phyloP scores from a whole-genome alignment of 2,888 invertebrate genomes.

The Zygothrica quintamaculata region DNA sequence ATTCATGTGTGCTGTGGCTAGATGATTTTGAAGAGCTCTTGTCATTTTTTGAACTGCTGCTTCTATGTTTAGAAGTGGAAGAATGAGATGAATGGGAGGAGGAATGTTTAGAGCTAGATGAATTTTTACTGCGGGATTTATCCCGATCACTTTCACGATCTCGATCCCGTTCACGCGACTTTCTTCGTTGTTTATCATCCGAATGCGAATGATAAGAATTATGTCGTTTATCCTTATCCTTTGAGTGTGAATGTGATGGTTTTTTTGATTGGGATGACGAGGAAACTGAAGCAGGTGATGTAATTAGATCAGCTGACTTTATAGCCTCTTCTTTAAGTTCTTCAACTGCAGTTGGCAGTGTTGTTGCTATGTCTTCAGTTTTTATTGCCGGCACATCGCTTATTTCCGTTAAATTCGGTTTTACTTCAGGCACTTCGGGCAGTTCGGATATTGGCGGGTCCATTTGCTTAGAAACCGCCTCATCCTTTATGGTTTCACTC shows the following conservation, averaged over 20 bases:
- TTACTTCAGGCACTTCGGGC: slow-evolving; percentile 22
- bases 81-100: slow-evolving; percentile 60
- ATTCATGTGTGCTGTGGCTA: slow-evolving; percentile 57
- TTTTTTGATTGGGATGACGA: slow-evolving; percentile 78
- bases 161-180: slow-evolving; percentile 50
- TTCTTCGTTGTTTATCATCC: slow-evolving; percentile 54
- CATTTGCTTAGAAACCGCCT: not conserved
- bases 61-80: slow-evolving; percentile 60
- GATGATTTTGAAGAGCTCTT: slow-evolving; percentile 55
- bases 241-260: slow-evolving; percentile 51
- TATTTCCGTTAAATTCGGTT: slow-evolving; percentile 11
- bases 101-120: slow-evolving; percentile 70
- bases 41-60: slow-evolving; percentile 65
- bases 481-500: slow-evolving; percentile 13
- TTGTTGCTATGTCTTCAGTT: not conserved
- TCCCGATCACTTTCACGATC: slow-evolving; percentile 61
- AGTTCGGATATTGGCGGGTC: not conserved
- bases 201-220: slow-evolving; percentile 49
- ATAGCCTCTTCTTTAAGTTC: slow-evolving; percentile 41
- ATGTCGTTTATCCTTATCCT: slow-evolving; percentile 46
- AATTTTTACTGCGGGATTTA: slow-evolving; percentile 59
- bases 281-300: slow-evolving; percentile 61
- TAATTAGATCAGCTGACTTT: slow-evolving; percentile 40
- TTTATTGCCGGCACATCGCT: not conserved
- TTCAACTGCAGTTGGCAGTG: not conserved